phyloP scores from a whole-genome alignment of 2,888 invertebrate genomes.

The Chelonus formosanus region DNA sequence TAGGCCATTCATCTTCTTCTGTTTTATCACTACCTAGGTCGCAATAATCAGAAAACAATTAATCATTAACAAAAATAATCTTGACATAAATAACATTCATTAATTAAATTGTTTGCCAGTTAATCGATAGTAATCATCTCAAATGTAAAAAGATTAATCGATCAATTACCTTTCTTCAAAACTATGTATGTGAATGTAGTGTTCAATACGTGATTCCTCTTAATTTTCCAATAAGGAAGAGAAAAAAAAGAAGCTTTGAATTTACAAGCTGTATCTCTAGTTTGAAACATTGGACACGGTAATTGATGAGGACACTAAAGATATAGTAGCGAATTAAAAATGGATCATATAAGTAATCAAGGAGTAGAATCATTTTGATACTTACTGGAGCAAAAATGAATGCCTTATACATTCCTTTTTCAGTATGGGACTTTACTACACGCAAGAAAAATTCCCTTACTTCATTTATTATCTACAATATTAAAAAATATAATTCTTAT shows the following conservation, averaged over 20 bases:
- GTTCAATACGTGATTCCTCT: slow-evolving; percentile 54
- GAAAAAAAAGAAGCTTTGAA: slow-evolving; percentile 74
- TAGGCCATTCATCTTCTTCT: slow-evolving; percentile 73
- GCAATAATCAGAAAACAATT: too few species aligned
- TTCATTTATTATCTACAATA: slow-evolving; percentile 75
- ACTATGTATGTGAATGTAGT: slow-evolving; percentile 84
- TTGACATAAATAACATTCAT: too few species aligned
- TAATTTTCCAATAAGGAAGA: slow-evolving; percentile 56
- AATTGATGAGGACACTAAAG: slow-evolving; percentile 83
- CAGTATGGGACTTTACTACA: slow-evolving; percentile 56
- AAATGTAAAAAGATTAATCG: slow-evolving; percentile 5
- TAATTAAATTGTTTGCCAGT: too few species aligned
- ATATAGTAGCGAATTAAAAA: slow-evolving; percentile 30
- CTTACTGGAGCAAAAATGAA: slow-evolving; percentile 82
- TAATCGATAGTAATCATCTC: slow-evolving; percentile 8
- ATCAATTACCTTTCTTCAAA: slow-evolving; percentile 75
- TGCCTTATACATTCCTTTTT: slow-evolving; percentile 63
- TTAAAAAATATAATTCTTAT: slow-evolving; percentile 26
- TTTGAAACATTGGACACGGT: slow-evolving; percentile 75
- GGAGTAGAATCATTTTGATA: slow-evolving; percentile 40
- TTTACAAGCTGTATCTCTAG: slow-evolving; percentile 79
- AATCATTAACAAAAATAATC: too few species aligned
- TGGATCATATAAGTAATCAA: slow-evolving; percentile 18
- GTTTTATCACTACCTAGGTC: too few species aligned
- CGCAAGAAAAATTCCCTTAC: slow-evolving; percentile 81